Conservation (phyloP, 2,888 invertebrate species). For the Osedax fenrisi region DNA sequence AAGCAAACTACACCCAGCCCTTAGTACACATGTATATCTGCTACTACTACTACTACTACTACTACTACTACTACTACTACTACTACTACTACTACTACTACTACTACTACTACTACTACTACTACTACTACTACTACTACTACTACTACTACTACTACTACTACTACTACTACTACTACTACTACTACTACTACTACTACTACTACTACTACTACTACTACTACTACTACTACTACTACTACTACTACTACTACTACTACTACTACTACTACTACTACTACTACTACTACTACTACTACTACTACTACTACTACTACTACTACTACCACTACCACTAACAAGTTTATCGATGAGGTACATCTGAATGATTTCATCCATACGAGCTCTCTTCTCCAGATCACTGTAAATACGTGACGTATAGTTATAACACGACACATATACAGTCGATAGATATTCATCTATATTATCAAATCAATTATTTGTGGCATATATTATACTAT, state of each 20-base stretch:
- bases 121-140: background rate
- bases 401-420: background rate
- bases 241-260: constrained; percentile 6
- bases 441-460: no score
- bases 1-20: no score
- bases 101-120: background rate
- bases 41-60: constrained; percentile 10
- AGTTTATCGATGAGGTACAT: background rate
- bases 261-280: background rate
- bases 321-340: background rate
- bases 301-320: background rate
- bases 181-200: background rate
- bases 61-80: constrained; percentile 8
- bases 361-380: background rate
- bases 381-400: background rate
- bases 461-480: no score
- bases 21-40: no score
- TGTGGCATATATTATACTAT: no score
- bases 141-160: background rate
- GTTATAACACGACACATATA: no score
- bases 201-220: background rate
- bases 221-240: background rate
- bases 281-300: background rate
- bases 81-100: constrained; percentile 10
- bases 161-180: background rate